A percentile compares a stretch with the other conserved stretches of the same genome.
Evolutionary conservation across 1,140 invertebrate genomes (phyloP).

Genomic region (Formica exsecta): DNA sequence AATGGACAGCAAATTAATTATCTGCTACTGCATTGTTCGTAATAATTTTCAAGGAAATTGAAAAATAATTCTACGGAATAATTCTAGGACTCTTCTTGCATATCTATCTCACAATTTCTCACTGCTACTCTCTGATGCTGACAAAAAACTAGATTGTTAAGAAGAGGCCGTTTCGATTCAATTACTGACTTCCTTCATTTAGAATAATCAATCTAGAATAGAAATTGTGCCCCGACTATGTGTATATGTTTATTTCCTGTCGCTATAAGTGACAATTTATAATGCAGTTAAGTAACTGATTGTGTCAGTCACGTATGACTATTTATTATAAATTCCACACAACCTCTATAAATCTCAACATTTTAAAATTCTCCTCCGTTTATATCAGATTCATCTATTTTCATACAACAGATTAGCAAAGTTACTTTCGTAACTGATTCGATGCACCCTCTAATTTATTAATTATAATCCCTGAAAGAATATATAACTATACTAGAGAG

Average conservation of each 20-base stretch:
- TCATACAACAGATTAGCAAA: not conserved
- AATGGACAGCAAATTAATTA: constrained; percentile 25
- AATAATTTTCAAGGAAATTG: constrained; percentile 40
- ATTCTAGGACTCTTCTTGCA: not conserved
- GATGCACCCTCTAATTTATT: not conserved
- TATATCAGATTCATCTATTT: not conserved
- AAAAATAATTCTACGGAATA: not conserved
- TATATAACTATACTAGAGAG: too few species aligned
- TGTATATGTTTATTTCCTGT: constrained; percentile 43
- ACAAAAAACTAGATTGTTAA: constrained; percentile 40
- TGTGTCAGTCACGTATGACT: constrained; percentile 2
- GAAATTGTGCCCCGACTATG: not conserved
- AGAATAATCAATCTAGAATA: constrained; percentile 34
- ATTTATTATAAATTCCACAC: not conserved
- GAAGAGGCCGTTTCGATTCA: constrained; percentile 30
- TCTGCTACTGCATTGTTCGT: not conserved
- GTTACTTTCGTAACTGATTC: not conserved
- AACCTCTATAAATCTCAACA: not conserved
- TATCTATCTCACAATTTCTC: constrained; percentile 35
- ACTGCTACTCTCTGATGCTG: not conserved
- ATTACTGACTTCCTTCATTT: constrained; percentile 52
- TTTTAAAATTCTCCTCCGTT: not conserved
- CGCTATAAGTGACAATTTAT: constrained; percentile 40
- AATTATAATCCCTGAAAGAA: not conserved
- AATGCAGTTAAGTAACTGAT: constrained; percentile 28